Evolutionary conservation across 2,113 vertebrate genomes (phyloP), one percentile per base, ranked within the genome.

Genomic region (Platichthys flesus): DNA sequence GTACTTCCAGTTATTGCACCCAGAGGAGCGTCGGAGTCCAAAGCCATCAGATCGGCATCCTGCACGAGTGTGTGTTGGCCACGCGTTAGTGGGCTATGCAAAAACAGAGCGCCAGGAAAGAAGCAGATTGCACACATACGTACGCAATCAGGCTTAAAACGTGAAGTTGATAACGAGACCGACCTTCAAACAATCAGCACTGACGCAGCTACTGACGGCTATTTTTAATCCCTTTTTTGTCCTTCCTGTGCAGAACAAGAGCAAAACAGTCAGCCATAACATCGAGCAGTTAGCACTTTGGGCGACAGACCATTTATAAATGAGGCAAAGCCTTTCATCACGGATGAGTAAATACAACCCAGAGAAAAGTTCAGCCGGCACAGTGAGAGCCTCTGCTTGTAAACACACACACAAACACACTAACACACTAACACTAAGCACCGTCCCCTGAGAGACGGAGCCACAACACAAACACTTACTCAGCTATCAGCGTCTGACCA

Each of bases 11-110:
- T 84, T 85, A 87, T 70, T 62, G 71, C 71, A 78, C 90, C 82
- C 87, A 70, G 71, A 85, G 81, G 84, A 80, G 24, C 0, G 3
- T 16, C 84, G 23, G 20, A 10, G 3, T 84, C 85, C 87, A 87
- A 88, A 80, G 88, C 67, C 78, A 86, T 85, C 89, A 88, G 13
- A 42, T 13, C 2, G 47, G 26, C 78, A 87, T 92, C 88, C 87
- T 89, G 84, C 31, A 85, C 76, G 74, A 79, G 80, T 73, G 77
- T 64, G 67, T 79, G 82, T 66, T 72, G 76, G 59, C 3, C 35
- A 16, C 4, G 13, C 4, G 12, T 42, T 42, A 20, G 71, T 16
- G 70, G 54, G 60, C 59, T 21, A 59, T 54, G 23, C 15, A 3
- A 18, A 63, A 78, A 71, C 61, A 52, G 58, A 23, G 23, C 9